A percentile compares a stretch with the other conserved stretches of the same genome.
phyloP scores from a whole-genome alignment of 30 jellyfish, hydroid and myxozoan genomes.

The Catostylus mosaicus region DNA sequence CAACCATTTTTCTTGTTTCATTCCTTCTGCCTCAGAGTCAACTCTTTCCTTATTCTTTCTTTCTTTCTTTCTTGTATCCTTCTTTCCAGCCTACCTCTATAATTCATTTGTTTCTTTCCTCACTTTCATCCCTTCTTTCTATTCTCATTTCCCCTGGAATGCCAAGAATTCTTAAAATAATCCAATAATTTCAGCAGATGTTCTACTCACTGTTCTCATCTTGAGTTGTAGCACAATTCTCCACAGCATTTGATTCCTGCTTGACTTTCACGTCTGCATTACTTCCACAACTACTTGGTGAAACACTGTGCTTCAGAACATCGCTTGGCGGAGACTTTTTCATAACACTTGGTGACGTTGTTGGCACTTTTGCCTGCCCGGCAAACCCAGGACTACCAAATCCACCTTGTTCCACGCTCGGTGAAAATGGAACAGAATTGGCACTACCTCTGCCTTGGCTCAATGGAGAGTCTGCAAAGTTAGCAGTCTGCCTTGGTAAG shows the following conservation, averaged over 20 bases:
- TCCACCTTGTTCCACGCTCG: constrained; percentile 49
- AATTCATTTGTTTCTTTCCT: too few relatives aligned
- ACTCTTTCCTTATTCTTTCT: too few relatives aligned
- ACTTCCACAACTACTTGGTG: constrained; percentile 10
- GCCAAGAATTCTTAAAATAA: too few relatives aligned
- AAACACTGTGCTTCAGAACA: constrained; percentile 16
- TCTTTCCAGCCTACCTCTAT: too few relatives aligned
- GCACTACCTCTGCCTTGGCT: constrained; percentile 80
- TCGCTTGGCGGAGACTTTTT: constrained; percentile 51
- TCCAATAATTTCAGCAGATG: too few relatives aligned
- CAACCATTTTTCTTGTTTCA: too few relatives aligned
- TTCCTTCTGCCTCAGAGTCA: too few relatives aligned
- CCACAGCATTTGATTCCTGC: constrained; percentile 25
- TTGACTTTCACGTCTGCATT: constrained; percentile 46
- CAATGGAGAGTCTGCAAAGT: constrained; percentile 73
- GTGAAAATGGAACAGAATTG: constrained; percentile 77
- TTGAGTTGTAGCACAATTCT: constrained; percentile 21
- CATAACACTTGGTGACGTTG: constrained; percentile 36
- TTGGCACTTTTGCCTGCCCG: constrained; percentile 30
- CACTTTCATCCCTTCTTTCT: too few relatives aligned
- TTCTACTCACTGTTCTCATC: constrained; percentile 17
- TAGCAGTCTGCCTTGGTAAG: constrained; percentile 49
- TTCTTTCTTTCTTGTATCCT: too few relatives aligned
- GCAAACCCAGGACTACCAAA: constrained; percentile 39
- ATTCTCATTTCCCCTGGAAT: too few relatives aligned